These are phyloP conservation scores for Ormyrus rosae DNA, from an alignment of 2,888 invertebrate genomes.

Conservation along the genomic window DNA sequence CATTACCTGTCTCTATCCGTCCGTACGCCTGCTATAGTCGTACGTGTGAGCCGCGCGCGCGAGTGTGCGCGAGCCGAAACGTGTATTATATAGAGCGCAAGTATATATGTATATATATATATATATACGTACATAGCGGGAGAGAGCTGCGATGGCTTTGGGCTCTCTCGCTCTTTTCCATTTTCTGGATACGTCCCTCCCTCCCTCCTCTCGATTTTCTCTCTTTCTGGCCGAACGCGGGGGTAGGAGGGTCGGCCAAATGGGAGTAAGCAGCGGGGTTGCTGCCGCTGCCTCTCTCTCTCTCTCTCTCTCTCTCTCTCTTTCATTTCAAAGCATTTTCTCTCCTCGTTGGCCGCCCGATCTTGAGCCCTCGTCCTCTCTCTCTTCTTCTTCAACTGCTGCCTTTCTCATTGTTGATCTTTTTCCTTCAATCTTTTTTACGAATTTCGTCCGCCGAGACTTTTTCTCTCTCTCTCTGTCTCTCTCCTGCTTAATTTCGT, in stretches of 20 bases:
- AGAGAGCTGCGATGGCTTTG: not conserved
- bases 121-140: not conserved
- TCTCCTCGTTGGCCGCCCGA: not conserved
- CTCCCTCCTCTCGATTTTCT: conserved; percentile 43
- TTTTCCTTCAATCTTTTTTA: conserved; percentile 35
- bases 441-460: not conserved
- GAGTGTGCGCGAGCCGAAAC: not conserved
- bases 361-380: not conserved
- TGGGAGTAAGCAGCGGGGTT: conserved; percentile 71
- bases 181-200: conserved; percentile 38
- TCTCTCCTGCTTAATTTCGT: conserved; percentile 22
- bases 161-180: conserved; percentile 52
- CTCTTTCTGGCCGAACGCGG: conserved; percentile 35
- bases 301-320: not conserved
- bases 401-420: conserved; percentile 42
- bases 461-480: not conserved
- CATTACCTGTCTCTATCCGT: conserved; percentile 53
- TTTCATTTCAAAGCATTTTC: too few relatives aligned
- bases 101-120: not conserved
- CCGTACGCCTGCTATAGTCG: conserved; percentile 13
- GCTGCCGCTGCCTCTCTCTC: conserved; percentile 54
- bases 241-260: conserved; percentile 51
- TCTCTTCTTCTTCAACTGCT: not conserved
- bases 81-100: not conserved
- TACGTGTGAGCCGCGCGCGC: not conserved